Base-by-base conservation (phyloP, 2,797 vertebrate species). In the Halcyon leucocephala region DNA sequence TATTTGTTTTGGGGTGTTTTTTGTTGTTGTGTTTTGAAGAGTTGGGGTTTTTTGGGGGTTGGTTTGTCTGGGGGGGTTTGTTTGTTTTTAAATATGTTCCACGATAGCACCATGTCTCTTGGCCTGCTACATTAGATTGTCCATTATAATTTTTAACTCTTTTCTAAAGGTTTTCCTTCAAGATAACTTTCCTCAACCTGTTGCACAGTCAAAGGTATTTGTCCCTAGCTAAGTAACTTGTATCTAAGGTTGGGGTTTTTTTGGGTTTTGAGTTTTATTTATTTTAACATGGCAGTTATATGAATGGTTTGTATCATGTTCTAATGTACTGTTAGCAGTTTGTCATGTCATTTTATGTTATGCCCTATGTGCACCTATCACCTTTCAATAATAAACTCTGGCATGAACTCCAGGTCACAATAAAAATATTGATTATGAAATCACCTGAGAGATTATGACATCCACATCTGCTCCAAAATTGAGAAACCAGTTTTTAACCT, bases 1-100 rank as follows among this genome's bases (percentile, higher is more conserved):
- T 1, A 7, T 48, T 37, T 44, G 18, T 24, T 61, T 64, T 46
- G 6, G 7, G 4, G 28, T 60, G 61, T 41, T 48, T 51, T 42
- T 52, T 48, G 8, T 12, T 54, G 5, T 16, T 49, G 16, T 7
- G 3, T 7, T 90, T 71, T 48, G 12, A 12, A 74, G 6, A 8
- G 6, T 49, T 66, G 3, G 9, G 3, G 0, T 6, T 52, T 51
- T 42, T 16, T 12, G 33, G 10, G 9, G 12, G 4, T 33, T 28
- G 51, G 51, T 64, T 64, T 13, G 5, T 16, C 80, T 76, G 37
- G 21, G 1, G 1, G 61, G 29, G 1, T 60, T 82, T 64, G 18
- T 37, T 55, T 79, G 12, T 12, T 41, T 84, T 81, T 71, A 62
- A 79, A 20, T 25, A 46, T 1, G 3, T 58, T 37, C 10, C 29